A percentile compares a stretch with the other conserved stretches of the same genome.
Evolutionary conservation across 2,797 vertebrate species (phyloP).

Genomic region (Sebastes nivosus): DNA sequence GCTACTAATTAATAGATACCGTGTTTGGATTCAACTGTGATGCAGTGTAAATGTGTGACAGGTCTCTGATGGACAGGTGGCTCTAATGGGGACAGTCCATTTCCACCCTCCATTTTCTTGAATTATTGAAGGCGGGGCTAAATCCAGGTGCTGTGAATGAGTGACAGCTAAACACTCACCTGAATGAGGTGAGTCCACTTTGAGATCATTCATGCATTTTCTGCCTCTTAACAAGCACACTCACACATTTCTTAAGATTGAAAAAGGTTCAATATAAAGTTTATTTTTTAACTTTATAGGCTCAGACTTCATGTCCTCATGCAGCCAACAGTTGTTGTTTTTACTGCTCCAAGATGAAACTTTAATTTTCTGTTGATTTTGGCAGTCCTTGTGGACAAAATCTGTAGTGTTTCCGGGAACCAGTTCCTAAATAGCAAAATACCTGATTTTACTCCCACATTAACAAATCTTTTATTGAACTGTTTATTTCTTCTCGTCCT

Average conservation of each 20-base stretch:
- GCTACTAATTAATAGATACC: slow-evolving; percentile 23
- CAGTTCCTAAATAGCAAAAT: not conserved
- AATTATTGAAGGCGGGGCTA: slow-evolving; percentile 74
- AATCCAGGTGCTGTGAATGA: slow-evolving; percentile 51
- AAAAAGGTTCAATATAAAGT: not conserved
- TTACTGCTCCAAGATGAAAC: not conserved
- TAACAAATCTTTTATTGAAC: not conserved
- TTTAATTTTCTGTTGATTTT: no score
- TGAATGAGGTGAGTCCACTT: slow-evolving; percentile 9
- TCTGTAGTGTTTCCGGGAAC: no score
- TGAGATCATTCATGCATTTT: slow-evolving; percentile 16
- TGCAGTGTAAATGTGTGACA: slow-evolving; percentile 25
- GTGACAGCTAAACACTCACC: slow-evolving; percentile 39
- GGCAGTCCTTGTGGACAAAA: no score
- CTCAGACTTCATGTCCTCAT: not conserved
- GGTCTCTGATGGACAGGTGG: slow-evolving; percentile 43
- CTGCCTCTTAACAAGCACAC: not conserved
- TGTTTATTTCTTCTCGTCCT: not conserved
- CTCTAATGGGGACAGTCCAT: slow-evolving; percentile 53
- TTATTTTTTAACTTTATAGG: not conserved
- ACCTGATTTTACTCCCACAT: not conserved
- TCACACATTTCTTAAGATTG: not conserved
- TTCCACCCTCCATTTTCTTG: slow-evolving; percentile 51
- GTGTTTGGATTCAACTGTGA: not conserved
- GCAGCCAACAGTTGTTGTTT: not conserved